These are phyloP conservation scores for Micromesistius poutassou DNA, from an alignment of 2,797 vertebrate species.

Conservation along the genomic window DNA sequence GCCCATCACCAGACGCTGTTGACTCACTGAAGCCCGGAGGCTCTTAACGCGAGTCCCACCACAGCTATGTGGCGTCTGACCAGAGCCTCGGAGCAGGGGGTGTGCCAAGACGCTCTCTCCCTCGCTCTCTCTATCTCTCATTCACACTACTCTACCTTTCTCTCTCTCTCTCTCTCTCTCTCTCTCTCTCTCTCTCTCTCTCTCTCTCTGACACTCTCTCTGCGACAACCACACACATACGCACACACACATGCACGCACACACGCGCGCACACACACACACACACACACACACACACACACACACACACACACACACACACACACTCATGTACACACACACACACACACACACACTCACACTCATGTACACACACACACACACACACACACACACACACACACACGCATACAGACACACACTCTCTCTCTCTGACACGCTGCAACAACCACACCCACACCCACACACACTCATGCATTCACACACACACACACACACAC, in stretches of 20 bases:
- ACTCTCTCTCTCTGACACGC: too few relatives aligned
- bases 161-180: background rate
- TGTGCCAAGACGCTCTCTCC: slow-evolving; percentile 46
- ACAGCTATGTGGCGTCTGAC: slow-evolving; percentile 79
- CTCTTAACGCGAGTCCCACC: slow-evolving; percentile 64
- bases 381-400: too few relatives aligned
- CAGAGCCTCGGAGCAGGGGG: slow-evolving; percentile 64
- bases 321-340: too few relatives aligned
- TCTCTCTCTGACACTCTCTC: slow-evolving; percentile 1
- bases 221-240: background rate
- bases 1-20: slow-evolving; percentile 74
- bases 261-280: too few relatives aligned
- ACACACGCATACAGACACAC: too few relatives aligned
- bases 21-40: slow-evolving; percentile 72
- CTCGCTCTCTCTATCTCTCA: background rate
- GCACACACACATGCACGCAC: background rate
- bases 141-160: background rate
- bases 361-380: too few relatives aligned
- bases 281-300: too few relatives aligned
- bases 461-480: slow-evolving; percentile 25
- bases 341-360: too few relatives aligned
- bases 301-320: too few relatives aligned
- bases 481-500: too few relatives aligned
- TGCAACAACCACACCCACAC: slow-evolving; percentile 19
- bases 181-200: background rate